Evolutionary conservation across 2,797 vertebrate species (phyloP).

Genomic region (Ceryle rudis): DNA sequence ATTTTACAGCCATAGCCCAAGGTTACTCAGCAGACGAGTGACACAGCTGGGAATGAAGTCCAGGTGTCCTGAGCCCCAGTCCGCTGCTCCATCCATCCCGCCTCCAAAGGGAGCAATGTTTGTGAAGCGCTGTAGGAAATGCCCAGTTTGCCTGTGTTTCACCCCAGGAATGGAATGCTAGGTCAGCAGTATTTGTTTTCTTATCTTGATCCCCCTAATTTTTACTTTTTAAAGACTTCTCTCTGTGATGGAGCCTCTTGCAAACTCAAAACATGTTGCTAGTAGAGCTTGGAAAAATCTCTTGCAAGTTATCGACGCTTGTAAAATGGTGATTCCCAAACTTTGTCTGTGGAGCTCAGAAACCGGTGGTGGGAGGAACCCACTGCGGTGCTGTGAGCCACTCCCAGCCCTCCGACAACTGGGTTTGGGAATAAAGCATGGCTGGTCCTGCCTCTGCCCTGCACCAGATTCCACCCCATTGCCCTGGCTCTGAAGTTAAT

Average conservation of each 20-base stretch:
- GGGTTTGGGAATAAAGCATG: not conserved
- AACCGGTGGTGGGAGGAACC: not conserved
- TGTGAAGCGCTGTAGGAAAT: conserved; percentile 14
- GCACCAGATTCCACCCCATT: not conserved
- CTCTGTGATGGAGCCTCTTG: not conserved
- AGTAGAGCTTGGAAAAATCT: not conserved
- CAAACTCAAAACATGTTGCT: not conserved
- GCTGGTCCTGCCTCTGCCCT: not conserved
- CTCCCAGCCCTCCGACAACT: not conserved
- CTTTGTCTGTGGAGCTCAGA: not conserved
- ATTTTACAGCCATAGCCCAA: not conserved
- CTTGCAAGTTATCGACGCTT: not conserved
- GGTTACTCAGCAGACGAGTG: conserved; percentile 14
- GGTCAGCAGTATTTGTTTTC: conserved; percentile 47
- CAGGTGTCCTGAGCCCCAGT: not conserved
- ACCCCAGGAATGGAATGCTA: not conserved
- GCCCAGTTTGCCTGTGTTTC: not conserved
- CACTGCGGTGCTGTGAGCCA: not conserved
- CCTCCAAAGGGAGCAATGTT: not conserved
- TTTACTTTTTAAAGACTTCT: conserved; percentile 20
- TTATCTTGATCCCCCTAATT: conserved; percentile 37
- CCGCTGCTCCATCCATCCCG: not conserved
- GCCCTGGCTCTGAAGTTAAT: not conserved
- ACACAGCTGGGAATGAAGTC: conserved; percentile 17
- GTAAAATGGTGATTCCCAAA: not conserved